phyloP scores from a whole-genome alignment of 2,888 invertebrate genomes.

The Drosophila recens region DNA sequence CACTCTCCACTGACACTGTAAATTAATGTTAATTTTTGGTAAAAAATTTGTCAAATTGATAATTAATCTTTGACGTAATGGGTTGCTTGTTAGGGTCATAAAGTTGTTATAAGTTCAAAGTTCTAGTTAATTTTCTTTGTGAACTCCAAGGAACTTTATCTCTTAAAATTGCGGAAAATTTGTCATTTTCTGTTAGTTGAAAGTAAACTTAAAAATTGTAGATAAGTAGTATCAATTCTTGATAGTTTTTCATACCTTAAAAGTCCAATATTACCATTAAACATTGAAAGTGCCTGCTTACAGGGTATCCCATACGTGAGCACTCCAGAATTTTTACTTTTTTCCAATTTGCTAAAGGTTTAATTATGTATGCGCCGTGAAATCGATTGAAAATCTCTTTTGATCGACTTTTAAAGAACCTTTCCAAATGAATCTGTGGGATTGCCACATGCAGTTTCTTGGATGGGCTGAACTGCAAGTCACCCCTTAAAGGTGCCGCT shows the following conservation, averaged over 20 bases:
- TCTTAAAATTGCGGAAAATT: not conserved
- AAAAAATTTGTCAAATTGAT: conserved; percentile 71
- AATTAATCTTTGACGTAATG: conserved; percentile 15
- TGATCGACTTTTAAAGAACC: conserved; percentile 31
- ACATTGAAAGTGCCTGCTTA: not conserved
- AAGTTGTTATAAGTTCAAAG: conserved; percentile 3
- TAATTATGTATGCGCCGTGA: conserved; percentile 60
- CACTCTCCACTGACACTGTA: conserved; percentile 66
- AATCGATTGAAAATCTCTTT: conserved; percentile 63
- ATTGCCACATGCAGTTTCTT: conserved; percentile 66
- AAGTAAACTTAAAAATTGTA: too few relatives aligned
- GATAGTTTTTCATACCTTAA: too few relatives aligned
- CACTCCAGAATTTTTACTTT: not conserved
- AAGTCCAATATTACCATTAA: too few relatives aligned
- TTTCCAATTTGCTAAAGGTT: conserved; percentile 35
- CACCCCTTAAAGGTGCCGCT: conserved; percentile 36
- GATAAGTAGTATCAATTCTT: too few relatives aligned
- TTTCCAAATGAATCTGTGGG: conserved; percentile 58
- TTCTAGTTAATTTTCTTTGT: not conserved
- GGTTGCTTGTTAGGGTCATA: not conserved
- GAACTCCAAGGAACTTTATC: not conserved
- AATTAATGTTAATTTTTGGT: conserved; percentile 79
- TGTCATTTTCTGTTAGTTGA: too few relatives aligned
- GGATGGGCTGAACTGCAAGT: conserved; percentile 20
- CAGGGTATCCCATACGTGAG: not conserved